These are phyloP conservation scores for Poecilia velifera DNA, from an alignment of 2,797 vertebrate species.

Conservation along the genomic window DNA sequence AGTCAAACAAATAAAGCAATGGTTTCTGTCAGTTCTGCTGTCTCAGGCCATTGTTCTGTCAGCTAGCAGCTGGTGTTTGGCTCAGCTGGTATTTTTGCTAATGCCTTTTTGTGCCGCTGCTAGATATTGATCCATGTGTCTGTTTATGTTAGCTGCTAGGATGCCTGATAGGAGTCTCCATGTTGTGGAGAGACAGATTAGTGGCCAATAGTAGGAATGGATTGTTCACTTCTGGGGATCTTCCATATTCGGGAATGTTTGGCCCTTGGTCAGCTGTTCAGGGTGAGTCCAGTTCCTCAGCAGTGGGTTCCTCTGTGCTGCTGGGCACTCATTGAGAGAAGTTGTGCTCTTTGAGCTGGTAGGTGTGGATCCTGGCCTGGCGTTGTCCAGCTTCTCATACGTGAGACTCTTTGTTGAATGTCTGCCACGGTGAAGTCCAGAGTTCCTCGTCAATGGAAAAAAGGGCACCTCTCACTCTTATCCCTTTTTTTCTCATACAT, in stretches of 20 bases:
- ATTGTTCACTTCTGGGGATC: not conserved
- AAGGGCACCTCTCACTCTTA: not conserved
- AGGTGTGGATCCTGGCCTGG: not conserved
- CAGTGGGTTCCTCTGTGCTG: not conserved
- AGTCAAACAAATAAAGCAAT: not conserved
- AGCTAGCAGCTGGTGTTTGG: not conserved
- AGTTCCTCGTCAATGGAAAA: not conserved
- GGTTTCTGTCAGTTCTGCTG: not conserved
- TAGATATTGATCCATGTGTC: not conserved
- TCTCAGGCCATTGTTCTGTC: not conserved
- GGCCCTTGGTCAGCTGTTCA: not conserved
- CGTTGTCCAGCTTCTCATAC: not conserved
- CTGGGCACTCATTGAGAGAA: not conserved
- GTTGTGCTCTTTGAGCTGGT: not conserved
- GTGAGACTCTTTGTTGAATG: not conserved
- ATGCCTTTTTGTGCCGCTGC: not conserved
- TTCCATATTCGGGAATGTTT: not conserved
- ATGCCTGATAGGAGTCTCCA: not conserved
- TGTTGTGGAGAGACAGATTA: not conserved
- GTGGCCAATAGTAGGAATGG: not conserved
- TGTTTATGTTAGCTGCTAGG: not conserved
- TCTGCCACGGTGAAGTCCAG: not conserved
- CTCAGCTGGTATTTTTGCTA: not conserved
- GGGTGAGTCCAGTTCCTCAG: not conserved
- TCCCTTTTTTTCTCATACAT: not conserved